Percentiles rank a stretch among this genome's conserved stretches.
These are phyloP conservation scores for Stigmatopora nigra DNA, from an alignment of 2,113 vertebrate genomes.

Conservation along the genomic window DNA sequence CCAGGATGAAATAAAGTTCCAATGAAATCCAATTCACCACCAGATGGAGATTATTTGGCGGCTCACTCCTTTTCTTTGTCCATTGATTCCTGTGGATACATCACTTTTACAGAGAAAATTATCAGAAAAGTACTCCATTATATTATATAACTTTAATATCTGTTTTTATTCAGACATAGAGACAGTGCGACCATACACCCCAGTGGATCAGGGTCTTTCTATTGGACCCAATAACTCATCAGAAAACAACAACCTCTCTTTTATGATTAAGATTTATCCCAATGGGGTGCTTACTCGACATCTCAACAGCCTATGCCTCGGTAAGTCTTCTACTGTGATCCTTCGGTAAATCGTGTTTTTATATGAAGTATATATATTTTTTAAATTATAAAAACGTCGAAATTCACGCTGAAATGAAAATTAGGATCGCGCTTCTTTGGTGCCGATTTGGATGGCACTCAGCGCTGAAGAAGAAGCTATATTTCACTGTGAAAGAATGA, in stretches of 20 bases:
- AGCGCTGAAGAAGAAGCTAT: too few relatives aligned
- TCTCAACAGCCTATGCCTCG: slow-evolving; percentile 75
- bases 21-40: too few relatives aligned
- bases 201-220: slow-evolving; percentile 72
- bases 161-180: slow-evolving; percentile 70
- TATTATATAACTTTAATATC: not conserved
- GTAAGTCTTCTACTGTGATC: slow-evolving; percentile 54
- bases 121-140: not conserved
- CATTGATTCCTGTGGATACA: not conserved
- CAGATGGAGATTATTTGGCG: too few relatives aligned
- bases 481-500: too few relatives aligned
- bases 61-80: too few relatives aligned
- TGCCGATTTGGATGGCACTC: too few relatives aligned
- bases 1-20: too few relatives aligned
- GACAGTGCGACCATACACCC: slow-evolving; percentile 89
- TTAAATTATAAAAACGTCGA: too few relatives aligned
- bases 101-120: not conserved
- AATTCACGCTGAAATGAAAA: too few relatives aligned
- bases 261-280: slow-evolving; percentile 93
- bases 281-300: slow-evolving; percentile 78
- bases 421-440: too few relatives aligned
- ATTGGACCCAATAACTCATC: slow-evolving; percentile 40
- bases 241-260: slow-evolving; percentile 67
- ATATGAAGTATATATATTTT: too few relatives aligned
- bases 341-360: too few relatives aligned